phyloP scores from a whole-genome alignment of 2,888 invertebrate species.

The Scelioninae gen. 2 region DNA sequence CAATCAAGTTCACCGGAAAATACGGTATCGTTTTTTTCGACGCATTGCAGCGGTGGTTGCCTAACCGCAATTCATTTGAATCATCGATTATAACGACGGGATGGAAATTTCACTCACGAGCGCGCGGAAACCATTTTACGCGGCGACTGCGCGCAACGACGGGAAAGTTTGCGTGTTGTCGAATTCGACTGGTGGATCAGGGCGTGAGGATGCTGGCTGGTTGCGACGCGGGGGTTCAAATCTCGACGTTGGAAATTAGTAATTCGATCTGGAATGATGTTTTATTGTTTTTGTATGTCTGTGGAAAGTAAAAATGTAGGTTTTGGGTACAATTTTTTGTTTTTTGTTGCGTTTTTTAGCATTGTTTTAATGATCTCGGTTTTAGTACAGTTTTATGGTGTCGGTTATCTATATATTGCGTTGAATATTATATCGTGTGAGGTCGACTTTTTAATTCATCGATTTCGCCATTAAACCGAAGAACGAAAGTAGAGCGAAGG shows the following conservation, averaged over 20 bases:
- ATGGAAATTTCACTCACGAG: slow-evolving; percentile 38
- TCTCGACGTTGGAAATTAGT: background rate
- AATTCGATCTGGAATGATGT: too few species aligned
- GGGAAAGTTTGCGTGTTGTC: too few species aligned
- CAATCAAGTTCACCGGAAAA: slow-evolving; percentile 39
- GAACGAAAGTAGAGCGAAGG: slow-evolving; percentile 20
- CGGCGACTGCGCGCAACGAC: too few species aligned
- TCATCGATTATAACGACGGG: slow-evolving; percentile 12
- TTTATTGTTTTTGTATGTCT: background rate
- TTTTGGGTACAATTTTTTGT: too few species aligned
- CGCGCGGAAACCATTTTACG: too few species aligned
- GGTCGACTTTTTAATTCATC: slow-evolving; percentile 12
- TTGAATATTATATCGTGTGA: background rate
- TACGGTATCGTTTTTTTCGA: slow-evolving; percentile 25
- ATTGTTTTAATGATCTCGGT: too few species aligned
- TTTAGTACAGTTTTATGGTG: too few species aligned
- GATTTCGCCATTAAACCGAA: slow-evolving; percentile 10
- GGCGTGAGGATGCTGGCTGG: too few species aligned
- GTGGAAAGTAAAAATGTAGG: background rate
- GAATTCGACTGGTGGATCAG: too few species aligned
- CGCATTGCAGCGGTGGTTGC: slow-evolving; percentile 22
- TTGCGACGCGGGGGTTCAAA: too few species aligned
- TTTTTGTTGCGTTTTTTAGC: too few species aligned
- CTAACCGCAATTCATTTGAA: slow-evolving; percentile 43
- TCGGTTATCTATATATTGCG: too few species aligned